These are phyloP conservation scores for Tinamus major DNA, from an alignment of 2,797 vertebrate species.

Conservation along the genomic window DNA sequence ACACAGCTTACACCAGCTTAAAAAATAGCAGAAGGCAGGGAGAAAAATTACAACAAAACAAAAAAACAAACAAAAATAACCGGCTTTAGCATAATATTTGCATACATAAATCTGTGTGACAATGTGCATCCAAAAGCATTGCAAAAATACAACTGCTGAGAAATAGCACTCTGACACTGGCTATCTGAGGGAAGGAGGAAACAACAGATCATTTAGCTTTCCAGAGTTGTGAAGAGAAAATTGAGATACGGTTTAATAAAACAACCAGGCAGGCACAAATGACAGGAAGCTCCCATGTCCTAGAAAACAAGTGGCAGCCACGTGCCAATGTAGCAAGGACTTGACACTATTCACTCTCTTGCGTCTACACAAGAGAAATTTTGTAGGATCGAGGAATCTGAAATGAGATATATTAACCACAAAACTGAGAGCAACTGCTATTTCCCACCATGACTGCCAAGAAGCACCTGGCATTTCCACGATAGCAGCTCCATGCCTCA, in stretches of 20 bases:
- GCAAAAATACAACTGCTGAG: not conserved
- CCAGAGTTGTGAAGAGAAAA: not conserved
- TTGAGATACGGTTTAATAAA: not conserved
- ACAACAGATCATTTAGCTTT: not conserved
- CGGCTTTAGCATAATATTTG: not conserved
- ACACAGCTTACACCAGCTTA: not conserved
- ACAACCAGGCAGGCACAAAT: not conserved
- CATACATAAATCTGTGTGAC: not conserved
- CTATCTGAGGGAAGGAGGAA: not conserved
- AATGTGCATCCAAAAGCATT: not conserved
- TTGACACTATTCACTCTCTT: not conserved
- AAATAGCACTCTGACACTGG: not conserved
- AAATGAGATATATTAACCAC: not conserved
- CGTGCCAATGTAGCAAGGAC: accelerated
- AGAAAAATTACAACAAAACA: not conserved
- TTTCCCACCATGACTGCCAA: not conserved
- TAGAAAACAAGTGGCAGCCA: not conserved
- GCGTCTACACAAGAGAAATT: not conserved
- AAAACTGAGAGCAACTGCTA: not conserved
- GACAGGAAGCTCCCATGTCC: not conserved
- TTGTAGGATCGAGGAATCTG: not conserved
- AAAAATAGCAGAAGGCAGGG: not conserved
- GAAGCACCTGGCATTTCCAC: not conserved
- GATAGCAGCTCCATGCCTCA: not conserved
- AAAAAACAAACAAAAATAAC: not conserved